These are phyloP conservation scores for Poeciliopsis prolifica DNA, from an alignment of 2,113 vertebrate species.

Conservation along the genomic window DNA sequence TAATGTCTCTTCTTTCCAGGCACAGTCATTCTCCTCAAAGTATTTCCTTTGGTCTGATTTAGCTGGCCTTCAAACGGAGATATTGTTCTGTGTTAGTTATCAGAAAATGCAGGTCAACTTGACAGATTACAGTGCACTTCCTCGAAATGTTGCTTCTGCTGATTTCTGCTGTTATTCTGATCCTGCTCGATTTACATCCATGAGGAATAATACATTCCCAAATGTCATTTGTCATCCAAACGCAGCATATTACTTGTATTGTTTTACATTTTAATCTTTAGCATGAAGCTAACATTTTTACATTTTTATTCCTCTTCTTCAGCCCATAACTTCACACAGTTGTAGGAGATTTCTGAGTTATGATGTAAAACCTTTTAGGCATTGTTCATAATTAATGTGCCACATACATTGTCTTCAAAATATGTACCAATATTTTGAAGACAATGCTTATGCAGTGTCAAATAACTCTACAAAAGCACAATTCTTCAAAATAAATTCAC, in stretches of 20 bases:
- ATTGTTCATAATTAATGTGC: neutral
- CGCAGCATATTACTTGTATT: neutral
- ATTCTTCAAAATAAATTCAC: too few relatives aligned
- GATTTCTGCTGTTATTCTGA: slow-evolving; percentile 59
- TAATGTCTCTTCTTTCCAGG: slow-evolving; percentile 63
- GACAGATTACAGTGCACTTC: slow-evolving; percentile 66
- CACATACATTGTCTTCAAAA: too few relatives aligned
- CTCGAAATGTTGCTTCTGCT: slow-evolving; percentile 61
- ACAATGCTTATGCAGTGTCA: too few relatives aligned
- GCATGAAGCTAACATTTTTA: neutral
- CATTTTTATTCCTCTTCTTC: neutral
- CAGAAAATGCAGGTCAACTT: slow-evolving; percentile 52
- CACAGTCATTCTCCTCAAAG: slow-evolving; percentile 53
- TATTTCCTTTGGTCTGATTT: slow-evolving; percentile 65
- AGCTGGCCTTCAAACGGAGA: slow-evolving; percentile 33
- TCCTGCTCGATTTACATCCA: slow-evolving; percentile 26
- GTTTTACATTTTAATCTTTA: neutral
- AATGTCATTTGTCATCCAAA: slow-evolving; percentile 32
- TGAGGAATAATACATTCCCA: neutral
- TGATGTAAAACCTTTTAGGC: neutral
- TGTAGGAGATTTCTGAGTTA: neutral
- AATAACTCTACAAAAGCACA: too few relatives aligned
- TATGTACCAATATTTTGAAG: too few relatives aligned
- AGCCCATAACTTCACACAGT: neutral
- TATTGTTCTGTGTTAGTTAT: slow-evolving; percentile 61